Base-by-base conservation (phyloP, 2,797 vertebrate genomes). In the Siniperca scherzeri region DNA sequence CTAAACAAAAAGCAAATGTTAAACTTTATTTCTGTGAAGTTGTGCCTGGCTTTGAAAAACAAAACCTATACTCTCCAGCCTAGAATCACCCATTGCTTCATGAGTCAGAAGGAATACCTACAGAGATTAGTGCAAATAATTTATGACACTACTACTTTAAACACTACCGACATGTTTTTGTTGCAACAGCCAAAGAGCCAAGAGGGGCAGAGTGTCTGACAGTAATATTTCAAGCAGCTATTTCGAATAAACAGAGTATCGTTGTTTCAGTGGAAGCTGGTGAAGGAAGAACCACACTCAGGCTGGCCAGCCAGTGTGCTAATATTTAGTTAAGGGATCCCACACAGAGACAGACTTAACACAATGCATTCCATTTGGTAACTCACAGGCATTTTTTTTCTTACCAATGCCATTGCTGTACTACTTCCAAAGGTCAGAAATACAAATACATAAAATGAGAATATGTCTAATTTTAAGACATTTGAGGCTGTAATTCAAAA, bases 1-100 rank as follows among this genome's bases (percentile, higher is more conserved):
- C 88, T 89, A 92, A 93, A 92, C 88, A 94, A 88, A 93, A 93
- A 91, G 80, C 90, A 91, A 94, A 93, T 91, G 87, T 92, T 91
- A 80, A 91, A 84, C 81, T 70, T 89, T 1, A 70, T 89, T 92
- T 79, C 84, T 91, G 90, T 87, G 86, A 93, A 92, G 88, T 88
- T 78, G 81, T 88, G 90, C 84, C 80, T 66, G 82, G 81, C 91
- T 92, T 92, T 89, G 90, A 93, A 92, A 93, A 90, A 86, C 75
- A 93, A 92, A 89, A 90, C 82, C 68, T 67, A 61, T 44, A 69
- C 68, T 87, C 89, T 84, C 81, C 70, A 80, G 74, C 80, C 86
- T 46, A 64, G 74, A 85, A 85, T 87, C 85, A 72, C 88, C 80
- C 86, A 89, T 88, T 75, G 81, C 90, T 92, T 92, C 88, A 81